phyloP scores from a whole-genome alignment of 2,888 invertebrate genomes.

The Acanthacorydalis orientalis region DNA sequence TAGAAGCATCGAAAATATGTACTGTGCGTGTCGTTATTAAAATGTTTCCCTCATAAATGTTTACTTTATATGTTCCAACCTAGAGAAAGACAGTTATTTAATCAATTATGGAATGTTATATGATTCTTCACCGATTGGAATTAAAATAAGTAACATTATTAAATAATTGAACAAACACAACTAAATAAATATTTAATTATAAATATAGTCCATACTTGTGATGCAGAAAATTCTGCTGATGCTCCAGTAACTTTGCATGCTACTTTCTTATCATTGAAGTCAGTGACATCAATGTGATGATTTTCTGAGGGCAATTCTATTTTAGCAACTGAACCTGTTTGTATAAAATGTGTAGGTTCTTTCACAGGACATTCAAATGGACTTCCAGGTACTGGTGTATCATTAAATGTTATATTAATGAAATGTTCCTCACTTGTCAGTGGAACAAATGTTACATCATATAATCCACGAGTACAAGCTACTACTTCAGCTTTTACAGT shows the following conservation, averaged over 20 bases:
- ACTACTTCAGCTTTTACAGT: slow-evolving; percentile 82
- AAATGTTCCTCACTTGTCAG: slow-evolving; percentile 79
- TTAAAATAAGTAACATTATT: background rate
- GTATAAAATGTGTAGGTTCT: slow-evolving; percentile 56
- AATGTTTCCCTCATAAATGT: slow-evolving; percentile 14
- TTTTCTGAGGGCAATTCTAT: slow-evolving; percentile 45
- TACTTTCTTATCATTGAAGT: slow-evolving; percentile 39
- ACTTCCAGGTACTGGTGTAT: slow-evolving; percentile 77
- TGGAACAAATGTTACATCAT: slow-evolving; percentile 84
- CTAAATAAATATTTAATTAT: slow-evolving; percentile 27
- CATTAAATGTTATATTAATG: slow-evolving; percentile 88
- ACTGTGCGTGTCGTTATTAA: slow-evolving; percentile 22
- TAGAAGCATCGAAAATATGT: slow-evolving; percentile 61
- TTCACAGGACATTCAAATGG: slow-evolving; percentile 63
- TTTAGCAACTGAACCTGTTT: slow-evolving; percentile 42
- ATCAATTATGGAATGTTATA: background rate
- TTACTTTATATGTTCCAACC: slow-evolving; percentile 6
- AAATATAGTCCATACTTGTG: slow-evolving; percentile 22
- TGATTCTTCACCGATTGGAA: slow-evolving; percentile 5
- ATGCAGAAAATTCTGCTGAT: slow-evolving; percentile 30
- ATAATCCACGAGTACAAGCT: slow-evolving; percentile 77
- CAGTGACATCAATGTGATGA: slow-evolving; percentile 46
- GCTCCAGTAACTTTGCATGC: slow-evolving; percentile 23
- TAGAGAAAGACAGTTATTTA: background rate
- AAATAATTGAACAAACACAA: background rate